These are phyloP conservation scores for Lindbergichthys nudifrons DNA, from an alignment of 2,797 vertebrate species.

Conservation along the genomic window DNA sequence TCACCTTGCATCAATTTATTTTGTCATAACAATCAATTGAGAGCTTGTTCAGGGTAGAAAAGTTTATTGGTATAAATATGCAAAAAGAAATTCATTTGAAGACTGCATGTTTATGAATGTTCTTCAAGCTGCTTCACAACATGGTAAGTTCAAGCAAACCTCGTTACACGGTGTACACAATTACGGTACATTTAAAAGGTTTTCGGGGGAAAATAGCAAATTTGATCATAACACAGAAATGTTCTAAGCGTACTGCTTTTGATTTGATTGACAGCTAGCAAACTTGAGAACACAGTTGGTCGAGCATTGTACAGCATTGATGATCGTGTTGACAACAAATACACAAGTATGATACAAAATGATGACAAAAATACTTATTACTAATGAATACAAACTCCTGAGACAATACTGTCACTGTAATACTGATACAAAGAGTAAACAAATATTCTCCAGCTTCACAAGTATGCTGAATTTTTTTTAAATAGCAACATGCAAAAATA, in stretches of 20 bases:
- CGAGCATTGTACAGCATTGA: slow-evolving; percentile 71
- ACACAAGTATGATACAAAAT: slow-evolving; percentile 67
- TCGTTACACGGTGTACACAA: slow-evolving; percentile 69
- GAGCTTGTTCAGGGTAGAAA: slow-evolving; percentile 71
- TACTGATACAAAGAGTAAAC: slow-evolving; percentile 80
- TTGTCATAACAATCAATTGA: neutral
- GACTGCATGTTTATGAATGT: slow-evolving; percentile 73
- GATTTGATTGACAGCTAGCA: slow-evolving; percentile 83
- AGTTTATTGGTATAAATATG: slow-evolving; percentile 86
- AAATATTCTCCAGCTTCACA: slow-evolving; percentile 64
- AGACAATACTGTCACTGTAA: slow-evolving; percentile 82
- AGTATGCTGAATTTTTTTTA: slow-evolving; percentile 46
- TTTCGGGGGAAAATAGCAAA: slow-evolving; percentile 62
- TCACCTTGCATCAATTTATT: neutral
- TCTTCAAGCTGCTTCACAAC: slow-evolving; percentile 68
- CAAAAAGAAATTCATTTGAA: slow-evolving; percentile 77
- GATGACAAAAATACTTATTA: slow-evolving; percentile 63
- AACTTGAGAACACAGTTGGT: slow-evolving; percentile 78
- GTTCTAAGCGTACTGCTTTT: slow-evolving; percentile 81
- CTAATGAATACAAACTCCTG: slow-evolving; percentile 80
- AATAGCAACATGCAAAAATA: slow-evolving; percentile 77
- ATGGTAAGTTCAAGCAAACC: slow-evolving; percentile 74
- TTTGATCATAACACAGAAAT: slow-evolving; percentile 66
- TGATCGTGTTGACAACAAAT: slow-evolving; percentile 60
- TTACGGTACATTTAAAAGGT: slow-evolving; percentile 65